Conservation (phyloP, 2,888 invertebrate genomes). For the Achlya flavicornis region DNA sequence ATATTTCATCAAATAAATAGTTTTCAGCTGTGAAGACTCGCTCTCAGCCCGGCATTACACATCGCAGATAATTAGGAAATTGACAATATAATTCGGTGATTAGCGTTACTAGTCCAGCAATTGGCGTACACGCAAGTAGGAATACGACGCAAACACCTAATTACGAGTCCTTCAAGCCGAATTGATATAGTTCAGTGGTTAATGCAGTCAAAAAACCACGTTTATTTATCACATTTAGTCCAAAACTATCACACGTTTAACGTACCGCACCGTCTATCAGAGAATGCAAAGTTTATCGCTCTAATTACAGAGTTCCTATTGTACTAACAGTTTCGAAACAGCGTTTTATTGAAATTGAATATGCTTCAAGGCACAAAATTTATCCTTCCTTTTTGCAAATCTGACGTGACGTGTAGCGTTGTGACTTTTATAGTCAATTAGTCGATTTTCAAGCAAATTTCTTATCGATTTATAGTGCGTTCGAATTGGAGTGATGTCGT, state of each 20-base stretch:
- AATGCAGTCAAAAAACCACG: constrained; percentile 30
- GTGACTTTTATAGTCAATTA: constrained; percentile 13
- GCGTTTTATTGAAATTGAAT: constrained; percentile 35
- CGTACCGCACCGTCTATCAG: constrained; percentile 24
- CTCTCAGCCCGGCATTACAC: constrained; percentile 20
- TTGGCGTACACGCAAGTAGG: constrained; percentile 36
- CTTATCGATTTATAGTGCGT: too few species aligned
- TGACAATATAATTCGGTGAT: constrained; percentile 23
- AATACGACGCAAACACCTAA: constrained; percentile 38
- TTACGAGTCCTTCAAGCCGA: constrained; percentile 41
- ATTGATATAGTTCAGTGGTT: constrained; percentile 36
- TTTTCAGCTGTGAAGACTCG: constrained; percentile 5
- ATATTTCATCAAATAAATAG: constrained; percentile 8
- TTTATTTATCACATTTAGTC: constrained; percentile 22
- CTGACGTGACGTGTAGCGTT: constrained; percentile 49
- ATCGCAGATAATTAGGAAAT: constrained; percentile 27
- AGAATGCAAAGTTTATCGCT: constrained; percentile 32
- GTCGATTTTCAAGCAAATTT: not conserved
- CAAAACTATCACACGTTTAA: constrained; percentile 23
- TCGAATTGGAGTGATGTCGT: too few species aligned
- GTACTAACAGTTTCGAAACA: constrained; percentile 28
- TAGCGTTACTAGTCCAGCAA: constrained; percentile 33
- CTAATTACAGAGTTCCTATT: constrained; percentile 23
- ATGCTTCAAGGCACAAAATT: constrained; percentile 55
- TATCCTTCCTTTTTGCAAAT: constrained; percentile 45